phyloP scores from a whole-genome alignment of 2,888 invertebrate genomes.

The Clostera curtula region DNA sequence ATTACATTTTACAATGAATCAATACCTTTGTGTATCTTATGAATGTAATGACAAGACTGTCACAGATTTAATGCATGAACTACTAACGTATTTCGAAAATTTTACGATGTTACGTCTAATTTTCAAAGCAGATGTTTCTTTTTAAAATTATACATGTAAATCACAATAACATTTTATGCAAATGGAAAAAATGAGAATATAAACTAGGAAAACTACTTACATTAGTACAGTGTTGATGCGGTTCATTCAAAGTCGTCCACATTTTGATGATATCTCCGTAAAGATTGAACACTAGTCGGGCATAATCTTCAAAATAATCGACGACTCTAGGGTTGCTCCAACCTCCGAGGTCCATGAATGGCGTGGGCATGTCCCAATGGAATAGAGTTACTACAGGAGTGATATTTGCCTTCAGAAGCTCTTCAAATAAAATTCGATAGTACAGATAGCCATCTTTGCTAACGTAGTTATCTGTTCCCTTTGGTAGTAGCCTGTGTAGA shows the following conservation, averaged over 20 bases:
- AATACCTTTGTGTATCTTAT: no score
- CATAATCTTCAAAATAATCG: conserved; percentile 73
- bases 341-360: conserved; percentile 66
- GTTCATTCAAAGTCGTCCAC: conserved; percentile 88
- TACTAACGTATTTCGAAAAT: no score
- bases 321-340: conserved; percentile 70
- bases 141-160: no score
- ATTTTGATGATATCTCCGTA: conserved; percentile 78
- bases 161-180: not conserved
- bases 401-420: conserved; percentile 77
- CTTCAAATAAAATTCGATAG: conserved; percentile 84
- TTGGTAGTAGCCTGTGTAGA: conserved; percentile 77
- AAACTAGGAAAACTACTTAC: conserved; percentile 31
- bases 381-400: conserved; percentile 80
- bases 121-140: no score
- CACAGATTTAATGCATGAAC: no score
- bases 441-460: conserved; percentile 82
- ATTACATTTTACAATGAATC: no score
- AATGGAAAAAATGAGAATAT: not conserved
- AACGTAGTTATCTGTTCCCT: conserved; percentile 77
- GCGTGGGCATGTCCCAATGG: conserved; percentile 76
- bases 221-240: conserved; percentile 69
- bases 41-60: no score
- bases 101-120: no score
- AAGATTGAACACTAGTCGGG: conserved; percentile 68